phyloP scores from a whole-genome alignment of 2,113 vertebrate genomes.

The Podarcis cretensis region DNA sequence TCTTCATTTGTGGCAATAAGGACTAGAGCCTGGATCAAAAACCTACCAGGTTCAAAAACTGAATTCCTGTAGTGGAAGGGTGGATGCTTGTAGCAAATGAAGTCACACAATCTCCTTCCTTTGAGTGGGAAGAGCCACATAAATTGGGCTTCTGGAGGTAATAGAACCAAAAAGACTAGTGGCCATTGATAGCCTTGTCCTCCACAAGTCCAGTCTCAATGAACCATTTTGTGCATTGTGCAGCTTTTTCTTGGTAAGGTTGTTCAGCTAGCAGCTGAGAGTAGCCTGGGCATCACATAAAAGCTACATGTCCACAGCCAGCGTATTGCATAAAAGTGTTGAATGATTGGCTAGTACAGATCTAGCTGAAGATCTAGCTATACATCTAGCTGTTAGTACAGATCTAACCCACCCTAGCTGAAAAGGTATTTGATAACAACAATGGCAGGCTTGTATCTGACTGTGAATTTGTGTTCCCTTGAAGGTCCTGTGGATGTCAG shows the following conservation, averaged over 20 bases:
- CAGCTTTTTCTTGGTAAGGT: neutral
- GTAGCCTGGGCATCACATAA: neutral
- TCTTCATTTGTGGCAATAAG: neutral
- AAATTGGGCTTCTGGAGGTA: neutral
- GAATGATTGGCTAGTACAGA: neutral
- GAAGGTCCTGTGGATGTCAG: constrained; percentile 90
- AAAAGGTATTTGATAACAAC: neutral
- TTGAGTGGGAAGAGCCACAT: neutral
- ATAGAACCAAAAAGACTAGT: too few relatives aligned
- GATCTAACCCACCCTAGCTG: neutral
- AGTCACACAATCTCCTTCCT: neutral
- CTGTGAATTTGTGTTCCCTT: constrained; percentile 59
- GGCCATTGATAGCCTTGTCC: too few relatives aligned
- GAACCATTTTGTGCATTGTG: neutral
- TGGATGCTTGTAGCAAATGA: neutral
- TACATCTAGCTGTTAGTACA: neutral
- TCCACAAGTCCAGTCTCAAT: neutral
- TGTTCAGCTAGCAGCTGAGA: neutral
- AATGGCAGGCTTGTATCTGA: constrained; percentile 16
- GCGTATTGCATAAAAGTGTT: neutral
- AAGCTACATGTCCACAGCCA: too few relatives aligned
- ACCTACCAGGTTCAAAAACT: neutral
- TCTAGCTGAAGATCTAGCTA: neutral
- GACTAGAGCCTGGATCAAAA: neutral
- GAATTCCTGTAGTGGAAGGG: neutral